These are phyloP conservation scores for Amphimallon solstitiale DNA, from an alignment of 2,888 invertebrate species.

Conservation along the genomic window DNA sequence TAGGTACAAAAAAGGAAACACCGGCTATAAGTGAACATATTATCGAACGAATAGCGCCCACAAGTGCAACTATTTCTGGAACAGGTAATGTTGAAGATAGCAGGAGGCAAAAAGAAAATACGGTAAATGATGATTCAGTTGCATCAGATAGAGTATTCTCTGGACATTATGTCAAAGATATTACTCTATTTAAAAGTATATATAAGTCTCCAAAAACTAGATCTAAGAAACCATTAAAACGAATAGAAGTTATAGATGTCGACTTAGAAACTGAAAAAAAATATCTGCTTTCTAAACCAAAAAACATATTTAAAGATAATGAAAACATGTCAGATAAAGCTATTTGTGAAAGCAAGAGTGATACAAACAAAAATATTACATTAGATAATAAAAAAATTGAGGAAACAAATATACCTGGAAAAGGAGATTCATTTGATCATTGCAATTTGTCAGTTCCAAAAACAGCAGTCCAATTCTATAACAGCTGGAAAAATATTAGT, in stretches of 20 bases:
- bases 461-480: conserved; percentile 74
- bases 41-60: conserved; percentile 14
- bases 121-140: background rate
- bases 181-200: conserved; percentile 64
- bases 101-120: background rate
- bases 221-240: conserved; percentile 71
- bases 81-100: background rate
- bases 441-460: conserved; percentile 65
- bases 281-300: conserved; percentile 4
- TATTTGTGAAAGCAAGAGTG: background rate
- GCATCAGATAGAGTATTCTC: conserved; percentile 57
- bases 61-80: background rate
- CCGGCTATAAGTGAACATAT: conserved; percentile 20
- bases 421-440: conserved; percentile 38
- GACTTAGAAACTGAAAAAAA: conserved; percentile 40
- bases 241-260: conserved; percentile 55
- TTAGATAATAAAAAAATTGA: conserved; percentile 33
- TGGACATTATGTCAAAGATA: conserved; percentile 57
- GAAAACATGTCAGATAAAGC: background rate
- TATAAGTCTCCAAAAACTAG: conserved; percentile 66
- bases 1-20: background rate
- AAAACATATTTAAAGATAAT: background rate
- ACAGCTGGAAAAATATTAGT: conserved; percentile 70
- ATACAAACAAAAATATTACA: background rate
- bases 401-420: conserved; percentile 29